Evolutionary conservation across 2,888 invertebrate genomes (phyloP).

Genomic region (Tubulanus polymorphus): DNA sequence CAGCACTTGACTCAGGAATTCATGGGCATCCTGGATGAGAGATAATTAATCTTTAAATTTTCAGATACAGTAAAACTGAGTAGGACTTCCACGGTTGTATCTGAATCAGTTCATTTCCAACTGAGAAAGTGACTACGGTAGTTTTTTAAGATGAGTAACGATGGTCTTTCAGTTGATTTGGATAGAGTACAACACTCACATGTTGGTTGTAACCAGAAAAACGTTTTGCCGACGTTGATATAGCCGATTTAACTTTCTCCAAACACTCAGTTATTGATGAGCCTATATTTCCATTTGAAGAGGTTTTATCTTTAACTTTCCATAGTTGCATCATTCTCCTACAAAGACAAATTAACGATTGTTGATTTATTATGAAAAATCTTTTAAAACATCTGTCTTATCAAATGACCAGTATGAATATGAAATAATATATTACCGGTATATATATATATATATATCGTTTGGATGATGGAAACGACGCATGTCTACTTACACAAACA

Average conservation of each 20-base stretch:
- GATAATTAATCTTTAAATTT: not conserved
- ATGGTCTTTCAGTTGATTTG: not conserved
- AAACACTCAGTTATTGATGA: no score
- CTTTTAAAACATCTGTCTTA: no score
- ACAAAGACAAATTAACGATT: no score
- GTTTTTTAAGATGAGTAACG: not conserved
- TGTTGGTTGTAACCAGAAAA: constrained; percentile 46
- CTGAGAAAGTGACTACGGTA: no score
- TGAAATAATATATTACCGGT: not conserved
- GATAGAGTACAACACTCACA: constrained; percentile 27
- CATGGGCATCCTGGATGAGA: constrained; percentile 48
- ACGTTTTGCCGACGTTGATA: constrained; percentile 38
- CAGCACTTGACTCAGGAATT: constrained; percentile 46
- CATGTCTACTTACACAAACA: constrained; percentile 34
- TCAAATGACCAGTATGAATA: not conserved
- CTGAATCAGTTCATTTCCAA: no score
- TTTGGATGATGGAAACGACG: not conserved
- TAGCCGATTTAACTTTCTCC: constrained; percentile 36
- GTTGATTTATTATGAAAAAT: no score
- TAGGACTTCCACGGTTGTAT: no score
- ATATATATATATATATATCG: no score
- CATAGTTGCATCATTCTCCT: no score
- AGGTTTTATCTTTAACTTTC: no score
- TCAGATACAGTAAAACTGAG: no score
- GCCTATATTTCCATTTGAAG: no score